Evolutionary conservation across 1,140 invertebrate species (phyloP).

Genomic region (Melitaea cinxia): DNA sequence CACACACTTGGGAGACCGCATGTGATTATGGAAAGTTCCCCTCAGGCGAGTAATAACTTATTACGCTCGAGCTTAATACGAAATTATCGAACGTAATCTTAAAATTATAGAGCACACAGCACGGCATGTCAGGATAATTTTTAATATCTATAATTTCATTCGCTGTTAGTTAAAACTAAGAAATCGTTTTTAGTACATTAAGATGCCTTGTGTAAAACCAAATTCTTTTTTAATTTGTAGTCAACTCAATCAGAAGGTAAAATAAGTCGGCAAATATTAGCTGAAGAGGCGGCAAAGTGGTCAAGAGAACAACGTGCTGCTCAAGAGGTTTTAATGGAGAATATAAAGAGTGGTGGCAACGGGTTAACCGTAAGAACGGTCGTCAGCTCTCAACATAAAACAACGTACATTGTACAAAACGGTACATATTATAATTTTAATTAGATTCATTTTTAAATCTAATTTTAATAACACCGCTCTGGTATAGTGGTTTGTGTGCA

Average conservation of each 20-base stretch:
- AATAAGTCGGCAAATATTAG: constrained; percentile 69
- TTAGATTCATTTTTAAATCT: no score
- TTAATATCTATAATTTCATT: no score
- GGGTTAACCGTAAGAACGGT: constrained; percentile 72
- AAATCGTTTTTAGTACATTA: no score
- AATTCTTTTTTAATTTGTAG: constrained; percentile 36
- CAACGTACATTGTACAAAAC: constrained; percentile 73
- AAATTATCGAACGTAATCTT: no score
- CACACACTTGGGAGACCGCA: constrained; percentile 72
- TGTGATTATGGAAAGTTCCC: constrained; percentile 72
- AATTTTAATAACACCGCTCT: no score
- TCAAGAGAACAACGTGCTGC: constrained; percentile 71
- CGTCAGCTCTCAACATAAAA: constrained; percentile 52
- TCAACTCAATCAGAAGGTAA: constrained; percentile 70
- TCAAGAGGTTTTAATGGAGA: constrained; percentile 75
- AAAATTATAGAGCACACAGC: no score
- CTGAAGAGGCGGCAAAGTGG: constrained; percentile 75
- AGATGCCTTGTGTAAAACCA: no score
- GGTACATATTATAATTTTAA: constrained; percentile 45
- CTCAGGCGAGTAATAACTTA: constrained; percentile 49
- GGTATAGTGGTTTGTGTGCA: no score
- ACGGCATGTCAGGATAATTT: no score
- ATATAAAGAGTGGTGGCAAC: constrained; percentile 74
- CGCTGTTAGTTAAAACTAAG: no score
- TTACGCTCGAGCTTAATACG: neutral